Conservation (phyloP, 1,140 invertebrate genomes). For the Drosophila nebulosa region DNA sequence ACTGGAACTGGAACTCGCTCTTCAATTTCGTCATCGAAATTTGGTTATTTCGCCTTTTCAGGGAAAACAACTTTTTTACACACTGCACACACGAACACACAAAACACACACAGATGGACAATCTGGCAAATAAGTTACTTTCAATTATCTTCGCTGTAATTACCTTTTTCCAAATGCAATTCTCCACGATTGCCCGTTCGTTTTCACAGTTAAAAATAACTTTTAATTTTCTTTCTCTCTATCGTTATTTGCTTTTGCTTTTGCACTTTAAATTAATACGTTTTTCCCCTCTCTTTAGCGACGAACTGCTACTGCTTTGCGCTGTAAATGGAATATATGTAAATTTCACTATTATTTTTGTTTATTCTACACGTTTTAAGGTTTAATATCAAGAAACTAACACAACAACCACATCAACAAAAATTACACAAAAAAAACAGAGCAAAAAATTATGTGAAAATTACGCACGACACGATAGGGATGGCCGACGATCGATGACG, state of each 20-base stretch:
- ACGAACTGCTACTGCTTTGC: background rate
- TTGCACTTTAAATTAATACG: background rate
- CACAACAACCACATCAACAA: background rate
- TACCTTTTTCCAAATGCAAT: slow-evolving; percentile 66
- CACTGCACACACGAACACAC: slow-evolving; percentile 18
- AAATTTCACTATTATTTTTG: background rate
- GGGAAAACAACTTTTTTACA: slow-evolving; percentile 70
- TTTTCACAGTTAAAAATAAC: slow-evolving; percentile 59
- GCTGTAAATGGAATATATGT: background rate
- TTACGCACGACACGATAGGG: background rate
- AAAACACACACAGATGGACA: background rate
- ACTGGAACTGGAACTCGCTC: slow-evolving; percentile 16
- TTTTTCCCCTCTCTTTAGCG: background rate
- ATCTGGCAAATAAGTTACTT: slow-evolving; percentile 6
- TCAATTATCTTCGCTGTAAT: slow-evolving; percentile 48
- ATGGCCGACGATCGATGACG: no score
- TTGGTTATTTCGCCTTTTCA: slow-evolving; percentile 58
- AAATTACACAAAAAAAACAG: background rate
- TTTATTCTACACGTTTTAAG: background rate
- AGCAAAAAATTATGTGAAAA: background rate
- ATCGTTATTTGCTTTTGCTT: background rate
- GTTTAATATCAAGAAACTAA: background rate
- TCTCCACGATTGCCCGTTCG: slow-evolving; percentile 48
- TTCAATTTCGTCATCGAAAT: slow-evolving; percentile 69
- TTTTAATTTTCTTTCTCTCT: slow-evolving; percentile 42